Evolutionary conservation across 2,888 invertebrate species (phyloP).

Genomic region (Agrotis segetum): DNA sequence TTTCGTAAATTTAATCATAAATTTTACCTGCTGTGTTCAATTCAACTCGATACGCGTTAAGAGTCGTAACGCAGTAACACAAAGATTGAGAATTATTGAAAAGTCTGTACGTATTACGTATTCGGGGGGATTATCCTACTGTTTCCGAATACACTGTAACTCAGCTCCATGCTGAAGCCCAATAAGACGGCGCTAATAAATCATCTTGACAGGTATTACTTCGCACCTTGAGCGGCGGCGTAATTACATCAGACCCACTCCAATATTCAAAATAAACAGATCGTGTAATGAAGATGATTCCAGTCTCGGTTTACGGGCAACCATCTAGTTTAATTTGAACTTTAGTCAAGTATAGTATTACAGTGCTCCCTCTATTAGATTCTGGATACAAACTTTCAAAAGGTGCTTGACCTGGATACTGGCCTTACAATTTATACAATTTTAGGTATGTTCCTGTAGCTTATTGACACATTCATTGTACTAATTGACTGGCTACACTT

Average conservation of each 20-base stretch:
- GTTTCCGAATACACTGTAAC: conserved; percentile 55
- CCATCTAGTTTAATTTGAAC: conserved; percentile 41
- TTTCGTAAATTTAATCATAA: conserved; percentile 11
- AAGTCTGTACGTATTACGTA: conserved; percentile 22
- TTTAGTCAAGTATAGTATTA: conserved; percentile 13
- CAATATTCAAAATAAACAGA: conserved; percentile 74
- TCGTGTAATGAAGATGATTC: conserved; percentile 63
- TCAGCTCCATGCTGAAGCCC: conserved; percentile 66
- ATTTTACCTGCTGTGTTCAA: background rate
- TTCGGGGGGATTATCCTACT: conserved; percentile 50
- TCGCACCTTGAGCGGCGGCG: conserved; percentile 78
- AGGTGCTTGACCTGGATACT: background rate
- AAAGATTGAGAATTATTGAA: conserved; percentile 47
- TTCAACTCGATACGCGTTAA: background rate
- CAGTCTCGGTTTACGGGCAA: conserved; percentile 11
- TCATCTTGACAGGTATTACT: conserved; percentile 89
- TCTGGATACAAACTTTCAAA: background rate
- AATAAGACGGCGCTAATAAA: conserved; percentile 84
- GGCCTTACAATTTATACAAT: background rate
- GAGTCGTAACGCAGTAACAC: background rate
- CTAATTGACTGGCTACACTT: conserved; percentile 9
- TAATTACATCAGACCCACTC: conserved; percentile 77
- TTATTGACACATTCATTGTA: conserved; percentile 5
- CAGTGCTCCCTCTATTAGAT: conserved; percentile 2
- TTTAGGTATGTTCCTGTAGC: background rate